These are phyloP conservation scores for Metallyticus violacea DNA, from an alignment of 2,888 invertebrate genomes.

Conservation along the genomic window DNA sequence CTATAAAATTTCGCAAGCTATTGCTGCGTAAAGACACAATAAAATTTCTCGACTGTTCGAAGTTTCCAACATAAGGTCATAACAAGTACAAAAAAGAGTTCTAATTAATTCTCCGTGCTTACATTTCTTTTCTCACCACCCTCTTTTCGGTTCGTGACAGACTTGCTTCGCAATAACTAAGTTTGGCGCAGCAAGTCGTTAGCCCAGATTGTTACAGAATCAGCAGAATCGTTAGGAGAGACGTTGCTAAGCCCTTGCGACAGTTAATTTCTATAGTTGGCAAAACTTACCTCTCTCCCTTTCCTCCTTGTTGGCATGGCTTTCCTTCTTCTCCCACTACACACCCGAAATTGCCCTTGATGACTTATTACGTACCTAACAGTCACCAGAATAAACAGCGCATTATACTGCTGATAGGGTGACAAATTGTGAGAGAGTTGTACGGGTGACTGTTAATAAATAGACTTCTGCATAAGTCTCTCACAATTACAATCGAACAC, in stretches of 20 bases:
- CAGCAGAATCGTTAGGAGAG: not conserved
- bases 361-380: no score
- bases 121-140: no score
- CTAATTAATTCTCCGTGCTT: not conserved
- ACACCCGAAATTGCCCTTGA: not conserved
- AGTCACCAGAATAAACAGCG: no score
- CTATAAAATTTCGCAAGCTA: not conserved
- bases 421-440: no score
- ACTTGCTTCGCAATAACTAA: no score
- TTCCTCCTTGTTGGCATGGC: not conserved
- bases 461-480: no score
- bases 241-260: not conserved
- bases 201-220: not conserved
- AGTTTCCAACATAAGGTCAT: no score
- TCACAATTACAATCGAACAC: no score
- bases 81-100: not conserved
- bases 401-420: no score
- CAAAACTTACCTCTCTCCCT: not conserved
- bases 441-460: no score
- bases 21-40: not conserved
- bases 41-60: not conserved
- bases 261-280: not conserved
- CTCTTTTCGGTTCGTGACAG: not conserved
- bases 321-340: no score
- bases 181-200: slow-evolving; percentile 4